phyloP scores from a whole-genome alignment of 2,113 vertebrate species.

The Proterorhinus semilunaris region DNA sequence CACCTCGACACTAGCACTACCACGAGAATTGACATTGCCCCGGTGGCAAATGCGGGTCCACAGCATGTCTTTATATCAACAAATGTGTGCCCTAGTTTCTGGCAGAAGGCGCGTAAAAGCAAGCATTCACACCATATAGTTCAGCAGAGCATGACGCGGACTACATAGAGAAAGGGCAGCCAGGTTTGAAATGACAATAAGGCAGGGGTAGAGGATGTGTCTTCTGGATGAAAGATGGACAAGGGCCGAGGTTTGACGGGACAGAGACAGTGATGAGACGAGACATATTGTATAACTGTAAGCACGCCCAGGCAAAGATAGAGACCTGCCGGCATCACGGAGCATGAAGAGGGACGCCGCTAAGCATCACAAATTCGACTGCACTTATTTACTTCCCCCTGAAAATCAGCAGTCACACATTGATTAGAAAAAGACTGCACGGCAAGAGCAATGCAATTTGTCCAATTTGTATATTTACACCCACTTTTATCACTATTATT shows the following conservation, averaged over 20 bases:
- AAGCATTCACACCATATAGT: conserved; percentile 13
- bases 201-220: background rate
- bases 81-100: conserved; percentile 38
- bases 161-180: conserved; percentile 8
- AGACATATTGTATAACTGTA: conserved; percentile 14
- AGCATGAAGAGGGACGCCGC: conserved; percentile 39
- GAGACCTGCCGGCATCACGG: conserved; percentile 48
- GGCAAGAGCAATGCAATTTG: background rate
- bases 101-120: conserved; percentile 33
- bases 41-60: conserved; percentile 37
- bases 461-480: background rate
- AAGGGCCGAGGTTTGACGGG: conserved; percentile 6
- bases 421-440: conserved; percentile 7
- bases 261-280: conserved; percentile 5
- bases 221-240: conserved; percentile 9
- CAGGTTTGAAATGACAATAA: conserved; percentile 3
- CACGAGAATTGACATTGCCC: conserved; percentile 40
- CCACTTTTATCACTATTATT: background rate
- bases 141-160: conserved; percentile 16
- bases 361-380: conserved; percentile 34
- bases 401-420: conserved; percentile 25
- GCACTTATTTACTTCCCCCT: conserved; percentile 22
- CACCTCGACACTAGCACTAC: conserved; percentile 21
- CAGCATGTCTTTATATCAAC: conserved; percentile 45
- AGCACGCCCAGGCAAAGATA: conserved; percentile 21